Base-by-base conservation (phyloP, 2,888 invertebrate species). In the Argyresthia albistria region DNA sequence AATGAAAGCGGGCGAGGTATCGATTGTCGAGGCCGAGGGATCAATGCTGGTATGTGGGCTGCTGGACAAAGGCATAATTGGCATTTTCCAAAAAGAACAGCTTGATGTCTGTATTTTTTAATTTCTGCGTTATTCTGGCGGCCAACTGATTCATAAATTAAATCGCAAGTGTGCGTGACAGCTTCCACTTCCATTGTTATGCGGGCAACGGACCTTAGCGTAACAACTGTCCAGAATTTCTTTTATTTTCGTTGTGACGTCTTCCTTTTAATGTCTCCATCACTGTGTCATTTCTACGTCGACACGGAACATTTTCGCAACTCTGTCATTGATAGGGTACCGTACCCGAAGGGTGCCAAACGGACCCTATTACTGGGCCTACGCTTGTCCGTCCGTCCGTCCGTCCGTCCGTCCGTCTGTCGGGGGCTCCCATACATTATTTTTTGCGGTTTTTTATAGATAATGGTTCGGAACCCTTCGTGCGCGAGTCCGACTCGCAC, bases 91-190 rank as follows among this genome's bases (percentile, higher is more conserved):
- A 6, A 2, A 4, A 4, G 25, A 25, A 25, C 25, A 25, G 6
- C 25, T 25, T 25, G 25, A 25, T 25, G 6, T 25, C 35, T 37
- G 48, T 37, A 15, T 14, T 37, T 48, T 14, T 45, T 15, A 15
- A 48, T 36, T 36, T 48, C 12, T 48, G 37, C 11, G 15, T n/a
- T 15, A 16, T 39, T 11, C 8, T 15, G 8, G 37, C 43, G 36
- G 14, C 11, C 8, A 25, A 42, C 43, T 50, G 35, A 51, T 58
- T 59, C 55, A 61, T 57, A 58, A 61, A 64, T 64, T 61, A 60
- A 58, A 53, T 53, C 55, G 54, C 56, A 56, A 59, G 54, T 58
- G 61, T 61, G 61, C 64, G 63, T 65, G 61, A 65, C 63, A 59
- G 47, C 55, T 57, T 59, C 58, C 58, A 60, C 55, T 57, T 59